Base-by-base conservation (phyloP, 2,113 vertebrate genomes). In the Polypterus senegalus region DNA sequence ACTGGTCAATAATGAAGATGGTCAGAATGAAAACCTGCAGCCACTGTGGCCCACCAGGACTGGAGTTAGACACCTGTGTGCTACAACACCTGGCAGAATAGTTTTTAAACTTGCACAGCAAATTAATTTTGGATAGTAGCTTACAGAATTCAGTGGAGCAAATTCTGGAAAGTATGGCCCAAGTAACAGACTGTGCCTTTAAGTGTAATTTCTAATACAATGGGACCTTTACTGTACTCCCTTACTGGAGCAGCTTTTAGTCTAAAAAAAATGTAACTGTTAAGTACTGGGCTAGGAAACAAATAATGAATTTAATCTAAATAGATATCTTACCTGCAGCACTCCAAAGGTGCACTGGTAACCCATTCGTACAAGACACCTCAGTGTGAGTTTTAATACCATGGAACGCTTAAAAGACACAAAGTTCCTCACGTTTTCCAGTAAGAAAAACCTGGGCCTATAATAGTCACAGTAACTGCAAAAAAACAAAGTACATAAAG, bases 331-430 rank as follows among this genome's bases (percentile, higher is more conserved):
- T 59, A 93, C 95, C 90, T 98, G 95, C 43, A 98, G 80, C 27
- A 97, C 93, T 1, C 93, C 94, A 0, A 97, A 96, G 1, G 94
- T 97, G 68, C 94, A 98, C 82, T 98, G 95, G 72, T 96, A 98
- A 3, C 95, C 95, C 95, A 98, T 97, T 58, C 89, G 87, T 62
- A 97, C 93, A 0, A 98, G 87, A 73, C 94, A 97, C 65, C 95
- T 90, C 11, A 98, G 68, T 0, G 95, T 98, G 60, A 98, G 87
- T 78, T 97, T 97, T 5, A 98, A 78, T 61, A 98, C 92, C 94
- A 97, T 97, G 70, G 94, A 98, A 48, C 85, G 87, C 69, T 97
- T 95, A 77, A 96, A 98, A 6, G 95, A 98, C 5, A 97, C 92
- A 0, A 98, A 98, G 65, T 98, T 97, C 70, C 94, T 76, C 67